These are phyloP conservation scores for Anoplius nigerrimus DNA, from an alignment of 2,888 invertebrate species.

Conservation along the genomic window DNA sequence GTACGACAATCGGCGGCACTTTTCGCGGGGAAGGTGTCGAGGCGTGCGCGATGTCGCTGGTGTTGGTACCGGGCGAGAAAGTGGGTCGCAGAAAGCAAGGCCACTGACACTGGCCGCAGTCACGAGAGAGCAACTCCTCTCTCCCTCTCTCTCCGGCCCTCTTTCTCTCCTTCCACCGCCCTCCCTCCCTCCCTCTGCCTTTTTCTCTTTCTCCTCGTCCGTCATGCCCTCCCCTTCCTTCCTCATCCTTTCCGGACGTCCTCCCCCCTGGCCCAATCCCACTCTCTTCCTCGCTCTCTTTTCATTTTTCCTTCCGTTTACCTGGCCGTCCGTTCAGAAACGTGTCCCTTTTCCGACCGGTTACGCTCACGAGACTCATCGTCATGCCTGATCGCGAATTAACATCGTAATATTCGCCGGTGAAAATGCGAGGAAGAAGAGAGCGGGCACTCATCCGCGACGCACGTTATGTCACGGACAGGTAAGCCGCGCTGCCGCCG, in stretches of 20 bases:
- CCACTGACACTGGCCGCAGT: conserved; percentile 71
- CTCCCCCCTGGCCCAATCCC: conserved; percentile 33
- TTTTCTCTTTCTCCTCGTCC: conserved; percentile 15
- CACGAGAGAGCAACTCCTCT: conserved; percentile 45
- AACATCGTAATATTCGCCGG: conserved; percentile 54
- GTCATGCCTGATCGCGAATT: conserved; percentile 47
- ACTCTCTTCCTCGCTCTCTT: conserved; percentile 22
- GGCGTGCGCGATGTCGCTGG: conserved; percentile 20
- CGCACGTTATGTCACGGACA: conserved; percentile 56
- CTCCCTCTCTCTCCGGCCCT: conserved; percentile 22
- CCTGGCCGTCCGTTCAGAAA: conserved; percentile 5
- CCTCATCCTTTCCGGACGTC: conserved; percentile 33
- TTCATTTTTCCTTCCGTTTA: conserved; percentile 15
- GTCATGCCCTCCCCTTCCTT: conserved; percentile 21
- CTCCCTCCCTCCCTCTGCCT: conserved; percentile 26
- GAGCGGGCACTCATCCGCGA: conserved; percentile 33
- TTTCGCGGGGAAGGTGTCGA: conserved; percentile 32
- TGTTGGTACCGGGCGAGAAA: conserved; percentile 61
- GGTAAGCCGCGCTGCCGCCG: conserved; percentile 32
- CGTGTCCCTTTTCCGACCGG: too few relatives aligned
- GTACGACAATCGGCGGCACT: conserved; percentile 7
- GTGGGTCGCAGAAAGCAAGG: conserved; percentile 75
- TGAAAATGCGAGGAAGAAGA: conserved; percentile 44
- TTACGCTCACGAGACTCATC: conserved; percentile 47
- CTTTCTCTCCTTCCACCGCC: conserved; percentile 23